Evolutionary conservation across 2,888 invertebrate species (phyloP).

Genomic region (Dinocampus coccinellae): DNA sequence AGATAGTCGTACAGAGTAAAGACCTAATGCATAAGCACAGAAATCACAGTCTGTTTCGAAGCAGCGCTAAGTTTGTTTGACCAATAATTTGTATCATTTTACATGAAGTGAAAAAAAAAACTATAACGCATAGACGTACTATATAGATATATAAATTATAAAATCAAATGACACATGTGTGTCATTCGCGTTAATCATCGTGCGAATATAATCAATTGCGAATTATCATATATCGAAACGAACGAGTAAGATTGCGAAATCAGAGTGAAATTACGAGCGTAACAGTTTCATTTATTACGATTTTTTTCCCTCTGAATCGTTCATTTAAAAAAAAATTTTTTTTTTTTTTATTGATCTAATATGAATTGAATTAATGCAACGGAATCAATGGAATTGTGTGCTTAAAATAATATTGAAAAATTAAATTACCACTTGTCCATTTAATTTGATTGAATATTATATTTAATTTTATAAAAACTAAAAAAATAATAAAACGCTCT

Average conservation of each 20-base stretch:
- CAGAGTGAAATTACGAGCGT: background rate
- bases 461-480: background rate
- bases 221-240: background rate
- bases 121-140: too few species aligned
- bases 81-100: too few species aligned
- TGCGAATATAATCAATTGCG: background rate
- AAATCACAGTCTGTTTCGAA: too few species aligned
- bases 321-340: too few species aligned
- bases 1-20: background rate
- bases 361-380: background rate
- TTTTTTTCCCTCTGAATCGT: too few species aligned
- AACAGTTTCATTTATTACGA: too few species aligned
- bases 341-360: background rate
- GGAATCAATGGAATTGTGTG: background rate
- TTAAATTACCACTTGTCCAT: too few species aligned
- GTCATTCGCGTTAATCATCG: background rate
- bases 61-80: too few species aligned
- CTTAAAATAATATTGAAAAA: background rate
- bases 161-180: background rate
- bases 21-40: too few species aligned
- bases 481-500: background rate
- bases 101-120: too few species aligned
- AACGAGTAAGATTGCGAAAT: constrained; percentile 1
- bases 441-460: too few species aligned
- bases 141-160: background rate